Evolutionary conservation across 2,797 vertebrate species (phyloP).

Genomic region (Tadarida brasiliensis): DNA sequence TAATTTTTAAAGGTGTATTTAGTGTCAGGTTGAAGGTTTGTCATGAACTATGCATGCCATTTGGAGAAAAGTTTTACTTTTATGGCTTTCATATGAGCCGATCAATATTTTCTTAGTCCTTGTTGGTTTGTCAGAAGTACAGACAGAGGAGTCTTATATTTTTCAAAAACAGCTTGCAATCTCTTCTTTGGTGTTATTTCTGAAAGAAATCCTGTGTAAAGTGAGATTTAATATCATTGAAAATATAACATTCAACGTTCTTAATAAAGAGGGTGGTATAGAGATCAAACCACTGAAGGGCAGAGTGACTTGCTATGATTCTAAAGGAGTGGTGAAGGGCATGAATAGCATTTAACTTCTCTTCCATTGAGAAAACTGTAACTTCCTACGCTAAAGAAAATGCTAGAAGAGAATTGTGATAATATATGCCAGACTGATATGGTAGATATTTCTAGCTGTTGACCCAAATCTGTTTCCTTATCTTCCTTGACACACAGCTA

Average conservation of each 20-base stretch:
- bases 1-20: slow-evolving; percentile 51
- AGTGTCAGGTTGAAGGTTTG: slow-evolving; percentile 45
- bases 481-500: background rate
- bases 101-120: slow-evolving; percentile 58
- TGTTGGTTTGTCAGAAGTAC: slow-evolving; percentile 55
- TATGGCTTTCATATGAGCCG: slow-evolving; percentile 19
- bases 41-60: background rate
- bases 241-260: slow-evolving; percentile 18
- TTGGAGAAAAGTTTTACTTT: slow-evolving; percentile 55
- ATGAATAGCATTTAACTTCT: slow-evolving; percentile 46
- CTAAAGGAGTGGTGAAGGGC: background rate
- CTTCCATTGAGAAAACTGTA: slow-evolving; percentile 47
- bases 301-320: background rate
- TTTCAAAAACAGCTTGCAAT: slow-evolving; percentile 38
- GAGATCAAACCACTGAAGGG: background rate
- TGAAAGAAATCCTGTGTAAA: slow-evolving; percentile 33
- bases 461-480: background rate
- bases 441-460: background rate
- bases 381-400: slow-evolving; percentile 36
- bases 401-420: slow-evolving; percentile 35
- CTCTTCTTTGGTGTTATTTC: slow-evolving; percentile 31
- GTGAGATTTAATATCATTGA: slow-evolving; percentile 32
- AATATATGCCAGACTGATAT: background rate
- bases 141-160: slow-evolving; percentile 21
- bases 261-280: background rate